A percentile compares a stretch with the other conserved stretches of the same genome.
Evolutionary conservation across 2,888 invertebrate genomes (phyloP).

Genomic region (Parnassius smintheus): DNA sequence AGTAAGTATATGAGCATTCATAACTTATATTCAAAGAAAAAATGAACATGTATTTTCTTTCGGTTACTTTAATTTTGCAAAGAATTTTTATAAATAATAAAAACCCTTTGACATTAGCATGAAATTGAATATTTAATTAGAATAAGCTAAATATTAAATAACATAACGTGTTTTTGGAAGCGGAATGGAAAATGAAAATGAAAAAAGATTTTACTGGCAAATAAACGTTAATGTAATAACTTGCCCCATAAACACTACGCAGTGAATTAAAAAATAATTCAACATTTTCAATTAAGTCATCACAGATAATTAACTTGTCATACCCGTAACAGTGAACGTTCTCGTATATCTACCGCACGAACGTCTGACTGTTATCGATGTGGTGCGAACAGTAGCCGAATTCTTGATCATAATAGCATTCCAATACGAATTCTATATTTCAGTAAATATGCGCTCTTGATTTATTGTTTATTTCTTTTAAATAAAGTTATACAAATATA

Average conservation of each 20-base stretch:
- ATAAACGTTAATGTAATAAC: too few relatives aligned
- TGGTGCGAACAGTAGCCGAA: not conserved
- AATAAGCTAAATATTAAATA: not conserved
- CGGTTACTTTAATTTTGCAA: constrained; percentile 3
- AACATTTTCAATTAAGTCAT: not conserved
- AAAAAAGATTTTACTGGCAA: too few relatives aligned
- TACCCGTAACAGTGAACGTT: not conserved
- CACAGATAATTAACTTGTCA: constrained; percentile 8
- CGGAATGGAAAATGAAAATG: too few relatives aligned
- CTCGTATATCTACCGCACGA: not conserved
- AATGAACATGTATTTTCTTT: constrained; percentile 13
- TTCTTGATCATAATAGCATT: not conserved
- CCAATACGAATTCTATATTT: not conserved
- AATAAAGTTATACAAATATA: too few relatives aligned
- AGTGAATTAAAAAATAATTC: constrained; percentile 7
- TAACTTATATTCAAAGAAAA: constrained; percentile 13
- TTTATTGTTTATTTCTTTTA: too few relatives aligned
- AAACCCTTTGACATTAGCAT: constrained; percentile 5
- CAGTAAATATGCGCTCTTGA: not conserved
- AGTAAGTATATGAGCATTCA: constrained; percentile 15
- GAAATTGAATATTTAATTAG: not conserved
- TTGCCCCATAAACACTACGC: too few relatives aligned
- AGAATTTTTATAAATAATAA: constrained; percentile 3
- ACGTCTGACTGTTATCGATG: constrained; percentile 3
- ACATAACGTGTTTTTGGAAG: too few relatives aligned